A percentile compares a stretch with the other conserved stretches of the same genome.
Conservation (phyloP, 2,113 vertebrate genomes). For the Paradisaea rubra region DNA sequence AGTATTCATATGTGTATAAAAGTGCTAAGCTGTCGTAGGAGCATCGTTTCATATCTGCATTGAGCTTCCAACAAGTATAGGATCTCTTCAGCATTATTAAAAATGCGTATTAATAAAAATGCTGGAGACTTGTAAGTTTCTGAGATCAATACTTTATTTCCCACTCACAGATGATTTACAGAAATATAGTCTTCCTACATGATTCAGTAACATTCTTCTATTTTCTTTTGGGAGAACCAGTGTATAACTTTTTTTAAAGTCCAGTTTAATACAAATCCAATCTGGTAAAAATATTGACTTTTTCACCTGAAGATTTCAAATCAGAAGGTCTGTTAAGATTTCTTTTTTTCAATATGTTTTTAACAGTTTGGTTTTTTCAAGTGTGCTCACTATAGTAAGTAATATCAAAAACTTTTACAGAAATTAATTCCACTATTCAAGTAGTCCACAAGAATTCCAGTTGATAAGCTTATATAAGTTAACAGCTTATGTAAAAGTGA, state of each 20-base stretch:
- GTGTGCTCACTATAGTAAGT: neutral
- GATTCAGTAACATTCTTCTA: neutral
- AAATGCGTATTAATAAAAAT: neutral
- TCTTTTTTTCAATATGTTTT: neutral
- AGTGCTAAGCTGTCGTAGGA: neutral
- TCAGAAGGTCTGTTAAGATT: neutral
- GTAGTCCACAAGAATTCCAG: neutral
- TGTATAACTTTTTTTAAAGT: neutral
- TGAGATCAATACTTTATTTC: neutral
- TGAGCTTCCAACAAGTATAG: neutral
- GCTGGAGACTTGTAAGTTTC: neutral
- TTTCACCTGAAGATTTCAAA: neutral
- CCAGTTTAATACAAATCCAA: neutral
- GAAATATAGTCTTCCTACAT: neutral
- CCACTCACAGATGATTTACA: neutral
- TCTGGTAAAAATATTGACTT: neutral
- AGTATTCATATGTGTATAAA: neutral
- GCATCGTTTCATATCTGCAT: neutral
- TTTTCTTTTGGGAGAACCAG: neutral
- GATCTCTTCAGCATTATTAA: neutral
- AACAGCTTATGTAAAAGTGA: constrained; percentile 23
- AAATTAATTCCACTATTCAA: constrained; percentile 15
- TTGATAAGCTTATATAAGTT: constrained; percentile 25
- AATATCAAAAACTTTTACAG: neutral
- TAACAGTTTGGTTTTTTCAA: neutral